Evolutionary conservation across 2,113 vertebrate species (phyloP).

Genomic region (Poicephalus meyeri): DNA sequence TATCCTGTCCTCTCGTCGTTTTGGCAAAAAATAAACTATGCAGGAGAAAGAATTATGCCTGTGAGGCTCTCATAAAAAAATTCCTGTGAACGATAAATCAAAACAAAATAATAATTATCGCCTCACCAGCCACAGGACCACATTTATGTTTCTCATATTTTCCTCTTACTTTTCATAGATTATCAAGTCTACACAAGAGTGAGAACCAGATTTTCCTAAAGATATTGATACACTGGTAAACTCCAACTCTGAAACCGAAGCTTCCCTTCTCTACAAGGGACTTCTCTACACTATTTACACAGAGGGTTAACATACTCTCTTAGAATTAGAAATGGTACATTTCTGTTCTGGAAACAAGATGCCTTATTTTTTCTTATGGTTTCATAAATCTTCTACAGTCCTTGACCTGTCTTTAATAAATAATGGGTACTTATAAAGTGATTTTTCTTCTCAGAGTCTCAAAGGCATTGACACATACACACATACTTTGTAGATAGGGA

Average conservation of each 20-base stretch:
- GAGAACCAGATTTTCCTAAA: constrained; percentile 32
- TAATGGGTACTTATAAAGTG: background rate
- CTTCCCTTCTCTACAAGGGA: background rate
- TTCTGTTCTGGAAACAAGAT: background rate
- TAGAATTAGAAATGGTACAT: background rate
- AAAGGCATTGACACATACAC: background rate
- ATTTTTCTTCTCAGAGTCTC: background rate
- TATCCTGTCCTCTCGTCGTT: constrained; percentile 57
- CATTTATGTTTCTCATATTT: constrained; percentile 68
- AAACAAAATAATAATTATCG: constrained; percentile 85
- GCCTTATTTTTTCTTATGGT: background rate
- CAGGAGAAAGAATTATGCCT: constrained; percentile 66
- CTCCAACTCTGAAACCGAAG: background rate
- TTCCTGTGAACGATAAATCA: constrained; percentile 73
- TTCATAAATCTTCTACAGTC: background rate
- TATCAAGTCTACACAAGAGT: constrained; percentile 68
- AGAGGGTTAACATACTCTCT: background rate
- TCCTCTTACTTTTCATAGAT: constrained; percentile 57
- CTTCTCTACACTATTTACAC: background rate
- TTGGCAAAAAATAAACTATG: constrained; percentile 67
- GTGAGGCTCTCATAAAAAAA: constrained; percentile 71
- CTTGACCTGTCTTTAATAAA: background rate
- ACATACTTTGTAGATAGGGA: background rate
- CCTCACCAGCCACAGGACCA: constrained; percentile 60
- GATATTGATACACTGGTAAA: background rate